Evolutionary conservation across 2,113 vertebrate genomes (phyloP), one percentile per base, ranked within the genome.

Genomic region (Glareola pratincola): DNA sequence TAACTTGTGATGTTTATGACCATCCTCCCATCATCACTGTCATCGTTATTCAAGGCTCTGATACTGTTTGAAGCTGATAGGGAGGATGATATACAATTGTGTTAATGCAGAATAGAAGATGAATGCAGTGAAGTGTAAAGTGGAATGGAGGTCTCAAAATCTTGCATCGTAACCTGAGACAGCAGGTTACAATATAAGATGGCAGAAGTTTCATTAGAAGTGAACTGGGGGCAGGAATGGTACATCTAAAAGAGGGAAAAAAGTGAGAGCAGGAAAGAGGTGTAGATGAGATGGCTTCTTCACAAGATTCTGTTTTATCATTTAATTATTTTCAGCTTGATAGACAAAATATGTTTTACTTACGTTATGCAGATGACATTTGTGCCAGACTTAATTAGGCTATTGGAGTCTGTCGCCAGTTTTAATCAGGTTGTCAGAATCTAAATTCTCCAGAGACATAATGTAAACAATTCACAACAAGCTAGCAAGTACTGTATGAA

Each of bases 341-440:
- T 95, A 94, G 72, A 54, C 51, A 86, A 92, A 96, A 84, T 85
- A 85, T 78, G 60, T 86, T 95, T 93, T 86, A 95, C 85, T 86
- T 84, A 56, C 41, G 81, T 89, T 91, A 43, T 53, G 22, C 73
- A 88, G 59, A 95, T 88, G 85, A 89, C 37, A 92, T 85, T 90
- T 88, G 59, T 85, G 82, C 62, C 67, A 79, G 62, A 37, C 30
- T 23, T 93, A 92, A 94, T 95, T 96, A 90, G 78, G 77, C 59
- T 90, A 12, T 88, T 0, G 3, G 77, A 92, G 34, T 60, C 75
- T 92, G 79, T 85, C 6, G 2, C 68, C 56, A 71, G 47, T 84
- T 96, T 94, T 94, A 95, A 93, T 95, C 92, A 89, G 59, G 60
- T 90, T 94, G 85, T 92, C 79, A 95, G 68, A 92, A 91, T 86